These are phyloP conservation scores for Tachycineta bicolor DNA, from an alignment of 2,113 vertebrate species.

Conservation along the genomic window DNA sequence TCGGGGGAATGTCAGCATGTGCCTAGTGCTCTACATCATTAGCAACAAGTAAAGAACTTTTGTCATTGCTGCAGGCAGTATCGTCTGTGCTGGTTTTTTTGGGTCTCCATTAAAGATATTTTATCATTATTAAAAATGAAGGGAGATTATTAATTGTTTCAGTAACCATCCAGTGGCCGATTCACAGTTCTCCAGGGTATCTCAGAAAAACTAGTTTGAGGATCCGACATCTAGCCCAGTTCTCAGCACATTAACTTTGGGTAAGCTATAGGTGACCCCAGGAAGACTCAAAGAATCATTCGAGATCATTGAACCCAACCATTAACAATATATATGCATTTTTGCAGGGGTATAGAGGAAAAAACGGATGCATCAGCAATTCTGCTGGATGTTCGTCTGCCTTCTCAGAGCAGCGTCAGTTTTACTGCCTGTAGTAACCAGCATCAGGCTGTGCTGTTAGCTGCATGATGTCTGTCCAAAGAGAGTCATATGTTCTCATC, in stretches of 20 bases:
- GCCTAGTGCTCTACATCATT: neutral
- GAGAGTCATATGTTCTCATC: neutral
- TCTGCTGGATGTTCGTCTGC: neutral
- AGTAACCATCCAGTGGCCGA: neutral
- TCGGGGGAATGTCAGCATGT: fast-evolving
- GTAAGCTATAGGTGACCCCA: neutral
- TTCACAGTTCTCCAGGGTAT: neutral
- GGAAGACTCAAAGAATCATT: neutral
- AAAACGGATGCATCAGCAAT: neutral
- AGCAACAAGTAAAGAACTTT: neutral
- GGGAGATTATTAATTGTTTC: slow-evolving; percentile 3
- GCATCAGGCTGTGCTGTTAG: neutral
- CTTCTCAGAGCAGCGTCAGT: neutral
- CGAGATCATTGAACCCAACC: neutral
- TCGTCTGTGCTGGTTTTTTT: neutral
- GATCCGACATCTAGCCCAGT: neutral
- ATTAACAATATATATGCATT: neutral
- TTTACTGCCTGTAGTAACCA: neutral
- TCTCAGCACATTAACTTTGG: neutral
- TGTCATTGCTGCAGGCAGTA: slow-evolving; percentile 1
- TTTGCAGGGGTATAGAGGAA: neutral
- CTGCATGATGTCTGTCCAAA: neutral
- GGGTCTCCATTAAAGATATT: neutral
- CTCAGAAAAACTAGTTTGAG: neutral
- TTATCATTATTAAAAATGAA: slow-evolving; percentile 21